A percentile compares a stretch with the other conserved stretches of the same genome.
Evolutionary conservation across 1,140 invertebrate species (phyloP).

Genomic region (Dendrolimus punctatus): DNA sequence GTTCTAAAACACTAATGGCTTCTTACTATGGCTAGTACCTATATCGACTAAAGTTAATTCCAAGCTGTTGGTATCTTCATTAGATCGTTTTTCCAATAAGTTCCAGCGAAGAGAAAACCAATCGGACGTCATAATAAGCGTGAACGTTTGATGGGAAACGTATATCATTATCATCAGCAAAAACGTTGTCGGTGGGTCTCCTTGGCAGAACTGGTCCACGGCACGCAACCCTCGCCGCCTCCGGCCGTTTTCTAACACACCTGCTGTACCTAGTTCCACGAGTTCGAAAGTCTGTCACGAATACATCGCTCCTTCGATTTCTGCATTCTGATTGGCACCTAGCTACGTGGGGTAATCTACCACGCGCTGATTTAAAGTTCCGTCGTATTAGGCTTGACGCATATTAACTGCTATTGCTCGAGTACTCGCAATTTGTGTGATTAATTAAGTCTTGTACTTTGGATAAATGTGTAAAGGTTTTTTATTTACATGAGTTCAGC

Average conservation of each 20-base stretch:
- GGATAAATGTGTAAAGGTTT: too few species aligned
- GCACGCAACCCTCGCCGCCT: constrained; percentile 53
- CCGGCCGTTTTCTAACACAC: constrained; percentile 47
- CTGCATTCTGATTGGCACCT: constrained; percentile 3
- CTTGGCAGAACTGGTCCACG: constrained; percentile 53
- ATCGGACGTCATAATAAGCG: constrained; percentile 23
- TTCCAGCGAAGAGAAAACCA: background rate
- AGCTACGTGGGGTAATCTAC: constrained; percentile 13
- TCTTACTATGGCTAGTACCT: too few species aligned
- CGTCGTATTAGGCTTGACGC: constrained; percentile 25
- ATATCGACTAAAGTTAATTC: too few species aligned
- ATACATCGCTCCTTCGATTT: constrained; percentile 23
- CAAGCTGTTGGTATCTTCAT: too few species aligned
- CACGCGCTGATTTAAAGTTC: constrained; percentile 19
- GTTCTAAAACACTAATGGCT: too few species aligned
- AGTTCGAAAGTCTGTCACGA: constrained; percentile 8
- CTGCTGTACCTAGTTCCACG: constrained; percentile 27
- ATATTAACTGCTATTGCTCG: too few species aligned
- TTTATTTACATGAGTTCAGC: too few species aligned
- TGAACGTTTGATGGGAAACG: constrained; percentile 38
- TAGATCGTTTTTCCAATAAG: too few species aligned
- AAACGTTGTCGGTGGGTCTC: constrained; percentile 44
- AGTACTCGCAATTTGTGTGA: too few species aligned
- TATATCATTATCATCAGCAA: constrained; percentile 60
- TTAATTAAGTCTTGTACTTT: too few species aligned